These are phyloP conservation scores for Drosophila yakuba DNA, from an alignment of 1,140 invertebrate genomes.

Conservation along the genomic window DNA sequence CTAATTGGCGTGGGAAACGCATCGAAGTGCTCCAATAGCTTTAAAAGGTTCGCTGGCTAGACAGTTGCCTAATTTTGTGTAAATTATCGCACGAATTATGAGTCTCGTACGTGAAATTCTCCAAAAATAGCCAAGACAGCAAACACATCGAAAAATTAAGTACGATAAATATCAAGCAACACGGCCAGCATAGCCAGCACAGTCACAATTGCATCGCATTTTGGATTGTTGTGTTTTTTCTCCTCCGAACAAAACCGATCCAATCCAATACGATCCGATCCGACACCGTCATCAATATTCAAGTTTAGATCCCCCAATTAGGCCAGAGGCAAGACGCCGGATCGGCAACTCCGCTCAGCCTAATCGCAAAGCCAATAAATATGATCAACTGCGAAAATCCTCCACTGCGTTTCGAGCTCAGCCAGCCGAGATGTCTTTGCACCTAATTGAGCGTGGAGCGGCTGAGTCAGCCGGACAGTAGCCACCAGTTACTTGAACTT, in stretches of 20 bases:
- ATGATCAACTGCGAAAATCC: constrained; percentile 72
- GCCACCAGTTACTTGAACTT: constrained; percentile 15
- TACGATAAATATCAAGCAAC: constrained; percentile 73
- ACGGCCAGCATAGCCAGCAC: constrained; percentile 12
- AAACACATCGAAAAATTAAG: constrained; percentile 48
- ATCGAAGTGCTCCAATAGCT: constrained; percentile 57
- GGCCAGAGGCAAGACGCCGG: constrained; percentile 59
- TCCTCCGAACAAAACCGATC: too few species aligned
- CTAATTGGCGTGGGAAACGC: constrained; percentile 78
- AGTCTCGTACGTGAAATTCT: constrained; percentile 77
- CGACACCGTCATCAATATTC: constrained; percentile 69
- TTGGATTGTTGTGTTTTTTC: constrained; percentile 21
- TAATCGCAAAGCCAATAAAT: constrained; percentile 70
- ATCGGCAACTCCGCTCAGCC: constrained; percentile 29
- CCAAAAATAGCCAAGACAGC: constrained; percentile 70
- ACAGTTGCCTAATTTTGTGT: constrained; percentile 82
- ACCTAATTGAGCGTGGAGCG: constrained; percentile 70
- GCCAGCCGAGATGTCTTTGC: constrained; percentile 70
- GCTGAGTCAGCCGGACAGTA: constrained; percentile 56
- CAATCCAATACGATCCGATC: constrained; percentile 11
- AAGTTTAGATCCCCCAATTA: constrained; percentile 72
- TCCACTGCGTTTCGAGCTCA: constrained; percentile 41
- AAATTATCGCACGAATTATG: constrained; percentile 82
- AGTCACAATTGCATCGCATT: constrained; percentile 40
- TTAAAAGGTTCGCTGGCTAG: constrained; percentile 74